Percentiles rank a stretch among this genome's conserved stretches.
These are phyloP conservation scores for Montipora sp. DNA, from an alignment of 64 coral and sea anemone species.

Conservation along the genomic window DNA sequence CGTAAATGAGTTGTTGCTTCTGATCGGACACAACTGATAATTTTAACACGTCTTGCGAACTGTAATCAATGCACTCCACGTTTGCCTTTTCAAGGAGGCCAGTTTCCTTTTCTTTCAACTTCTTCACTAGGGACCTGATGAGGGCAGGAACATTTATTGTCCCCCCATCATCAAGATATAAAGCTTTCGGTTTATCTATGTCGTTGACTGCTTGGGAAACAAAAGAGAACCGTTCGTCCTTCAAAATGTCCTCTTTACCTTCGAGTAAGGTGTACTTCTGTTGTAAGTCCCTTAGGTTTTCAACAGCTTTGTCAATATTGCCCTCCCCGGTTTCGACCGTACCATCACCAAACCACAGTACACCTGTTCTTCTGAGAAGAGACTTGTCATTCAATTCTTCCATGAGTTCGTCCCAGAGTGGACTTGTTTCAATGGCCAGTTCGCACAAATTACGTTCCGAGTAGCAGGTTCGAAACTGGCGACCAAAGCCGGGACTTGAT, in stretches of 20 bases:
- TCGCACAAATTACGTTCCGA: slow-evolving; percentile 45
- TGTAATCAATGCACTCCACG: slow-evolving; percentile 31
- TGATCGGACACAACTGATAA: not conserved
- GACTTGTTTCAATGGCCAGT: slow-evolving; percentile 36
- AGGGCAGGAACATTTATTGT: slow-evolving; percentile 53
- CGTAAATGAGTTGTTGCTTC: not conserved
- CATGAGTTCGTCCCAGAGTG: slow-evolving; percentile 36
- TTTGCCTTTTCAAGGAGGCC: not conserved
- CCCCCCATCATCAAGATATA: slow-evolving; percentile 52
- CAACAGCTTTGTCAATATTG: slow-evolving; percentile 38
- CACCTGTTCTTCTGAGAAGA: slow-evolving; percentile 46
- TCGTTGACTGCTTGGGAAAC: slow-evolving; percentile 38
- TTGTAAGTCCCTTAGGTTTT: slow-evolving; percentile 19
- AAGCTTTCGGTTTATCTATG: slow-evolving; percentile 59
- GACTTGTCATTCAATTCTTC: slow-evolving; percentile 34
- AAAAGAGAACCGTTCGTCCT: slow-evolving; percentile 37
- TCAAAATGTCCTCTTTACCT: slow-evolving; percentile 43
- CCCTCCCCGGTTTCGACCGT: slow-evolving; percentile 45
- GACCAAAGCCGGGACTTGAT: slow-evolving; percentile 56
- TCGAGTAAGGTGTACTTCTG: slow-evolving; percentile 29
- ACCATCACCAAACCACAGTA: slow-evolving; percentile 55
- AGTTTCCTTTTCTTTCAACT: not conserved
- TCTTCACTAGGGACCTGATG: not conserved
- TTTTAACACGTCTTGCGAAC: slow-evolving; percentile 6
- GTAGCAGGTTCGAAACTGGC: slow-evolving; percentile 52